Base-by-base conservation (phyloP, 2,888 invertebrate genomes). In the Tenthredo livida region DNA sequence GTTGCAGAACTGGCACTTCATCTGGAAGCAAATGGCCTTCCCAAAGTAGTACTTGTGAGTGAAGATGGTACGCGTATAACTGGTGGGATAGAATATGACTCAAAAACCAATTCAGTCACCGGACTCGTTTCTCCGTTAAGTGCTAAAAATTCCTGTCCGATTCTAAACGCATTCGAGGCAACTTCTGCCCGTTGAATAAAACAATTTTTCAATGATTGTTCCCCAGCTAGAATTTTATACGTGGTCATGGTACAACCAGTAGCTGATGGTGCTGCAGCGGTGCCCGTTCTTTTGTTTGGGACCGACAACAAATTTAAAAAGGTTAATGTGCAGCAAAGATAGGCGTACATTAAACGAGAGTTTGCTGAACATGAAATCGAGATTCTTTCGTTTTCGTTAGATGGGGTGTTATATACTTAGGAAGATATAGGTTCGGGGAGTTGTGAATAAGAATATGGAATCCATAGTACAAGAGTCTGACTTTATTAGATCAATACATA, bases 141-240 rank as follows among this genome's bases (percentile, higher is more conserved):
- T 4, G 1, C 73, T 9, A 1, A 43, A 73, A 73, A 73, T 73
- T 2, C n/a, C 3, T 73, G 73, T 73, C 73, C 73, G 1, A 73
- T 21, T 73, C 73, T 2, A 0, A 73, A 73, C 73, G 17, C 9
- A 1, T 73, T 73, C 40, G 9, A 43, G 73, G 73, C 73, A 73
- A 73, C 73, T 73, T 73, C 73, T 17, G 73, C 73, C n/a, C 73
- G 73, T 73, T 47, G 43, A 21, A 73, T 73, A 43, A 47, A 73
- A 43, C 40, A 40, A 0, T 73, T 73, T 21, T 73, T 73, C n/a
- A 0, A 40, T 43, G 10, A 73, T 10, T 43, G 9, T 9, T 43
- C 73, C 73, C 21, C 43, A 21, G 73, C 73, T 2, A 73, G 10
- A 73, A 73, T 73, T 70, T 37, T 37, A 9, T 70, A 70, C 29